These are phyloP conservation scores for Pangasius sanitwongsei DNA, from an alignment of 2,797 vertebrate species.

Conservation along the genomic window DNA sequence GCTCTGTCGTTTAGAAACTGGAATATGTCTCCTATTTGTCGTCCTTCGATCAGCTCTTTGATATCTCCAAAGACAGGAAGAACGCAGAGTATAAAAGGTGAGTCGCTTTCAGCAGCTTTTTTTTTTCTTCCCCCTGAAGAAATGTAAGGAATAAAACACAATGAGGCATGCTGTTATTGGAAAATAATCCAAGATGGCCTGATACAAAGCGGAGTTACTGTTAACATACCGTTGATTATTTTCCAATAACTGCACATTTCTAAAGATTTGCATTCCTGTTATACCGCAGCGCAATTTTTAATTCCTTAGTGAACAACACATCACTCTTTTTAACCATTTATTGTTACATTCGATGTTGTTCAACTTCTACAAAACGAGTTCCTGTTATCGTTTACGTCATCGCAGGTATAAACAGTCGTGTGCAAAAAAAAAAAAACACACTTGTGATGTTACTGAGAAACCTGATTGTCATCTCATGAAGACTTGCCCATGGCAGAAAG, in stretches of 20 bases:
- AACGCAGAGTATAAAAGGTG: conserved; percentile 96
- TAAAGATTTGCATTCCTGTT: not conserved
- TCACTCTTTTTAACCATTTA: too few relatives aligned
- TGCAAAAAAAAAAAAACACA: too few relatives aligned
- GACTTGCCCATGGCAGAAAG: not conserved
- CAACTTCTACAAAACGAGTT: too few relatives aligned
- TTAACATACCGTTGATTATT: not conserved
- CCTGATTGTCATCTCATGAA: not conserved
- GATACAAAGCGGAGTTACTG: not conserved
- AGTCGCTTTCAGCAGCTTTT: conserved; percentile 37
- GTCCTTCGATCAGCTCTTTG: conserved; percentile 95
- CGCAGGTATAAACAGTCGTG: too few relatives aligned
- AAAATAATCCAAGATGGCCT: not conserved
- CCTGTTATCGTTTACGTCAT: too few relatives aligned
- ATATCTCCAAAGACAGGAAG: conserved; percentile 96
- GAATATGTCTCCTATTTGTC: conserved; percentile 96
- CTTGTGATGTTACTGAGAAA: too few relatives aligned
- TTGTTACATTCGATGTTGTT: too few relatives aligned
- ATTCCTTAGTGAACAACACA: too few relatives aligned
- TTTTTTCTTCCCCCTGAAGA: too few relatives aligned
- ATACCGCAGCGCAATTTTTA: not conserved
- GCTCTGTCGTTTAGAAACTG: conserved; percentile 77
- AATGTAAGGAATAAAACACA: not conserved
- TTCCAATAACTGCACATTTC: not conserved
- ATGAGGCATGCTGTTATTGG: not conserved